phyloP scores from a whole-genome alignment of 1,140 invertebrate species.

The Globodera rostochiensis region DNA sequence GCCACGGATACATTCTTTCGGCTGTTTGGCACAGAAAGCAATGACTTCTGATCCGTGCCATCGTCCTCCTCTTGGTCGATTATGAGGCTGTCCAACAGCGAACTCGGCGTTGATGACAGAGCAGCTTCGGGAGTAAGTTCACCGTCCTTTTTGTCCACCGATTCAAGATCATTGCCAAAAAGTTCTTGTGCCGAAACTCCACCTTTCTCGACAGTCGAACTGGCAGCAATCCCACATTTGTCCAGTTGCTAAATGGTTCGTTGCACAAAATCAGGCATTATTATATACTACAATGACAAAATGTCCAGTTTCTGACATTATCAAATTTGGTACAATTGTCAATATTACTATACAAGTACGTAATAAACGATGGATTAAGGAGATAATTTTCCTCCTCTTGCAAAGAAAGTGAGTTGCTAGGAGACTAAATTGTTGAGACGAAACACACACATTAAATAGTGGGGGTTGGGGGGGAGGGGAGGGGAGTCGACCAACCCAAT shows the following conservation, averaged over 20 bases:
- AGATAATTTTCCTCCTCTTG: background rate
- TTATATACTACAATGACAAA: too few relatives aligned
- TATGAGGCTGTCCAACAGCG: background rate
- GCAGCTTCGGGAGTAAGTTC: background rate
- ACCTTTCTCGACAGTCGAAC: background rate
- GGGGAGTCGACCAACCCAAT: too few relatives aligned
- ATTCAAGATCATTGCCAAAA: background rate
- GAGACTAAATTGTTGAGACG: background rate
- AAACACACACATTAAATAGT: too few relatives aligned
- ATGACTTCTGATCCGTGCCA: background rate
- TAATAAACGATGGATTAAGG: background rate
- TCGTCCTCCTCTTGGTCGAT: background rate
- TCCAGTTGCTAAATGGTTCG: background rate
- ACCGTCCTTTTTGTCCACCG: background rate
- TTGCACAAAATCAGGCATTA: background rate
- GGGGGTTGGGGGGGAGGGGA: too few relatives aligned
- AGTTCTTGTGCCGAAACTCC: background rate
- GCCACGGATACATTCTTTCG: background rate
- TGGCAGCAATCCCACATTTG: background rate
- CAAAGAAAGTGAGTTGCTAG: background rate
- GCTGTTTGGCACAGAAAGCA: background rate
- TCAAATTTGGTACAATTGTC: too few relatives aligned
- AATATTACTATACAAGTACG: too few relatives aligned
- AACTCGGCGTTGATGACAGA: background rate
- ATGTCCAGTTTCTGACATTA: too few relatives aligned